Evolutionary conservation across 2,797 vertebrate species (phyloP).

Genomic region (Tolypeutes matacus): DNA sequence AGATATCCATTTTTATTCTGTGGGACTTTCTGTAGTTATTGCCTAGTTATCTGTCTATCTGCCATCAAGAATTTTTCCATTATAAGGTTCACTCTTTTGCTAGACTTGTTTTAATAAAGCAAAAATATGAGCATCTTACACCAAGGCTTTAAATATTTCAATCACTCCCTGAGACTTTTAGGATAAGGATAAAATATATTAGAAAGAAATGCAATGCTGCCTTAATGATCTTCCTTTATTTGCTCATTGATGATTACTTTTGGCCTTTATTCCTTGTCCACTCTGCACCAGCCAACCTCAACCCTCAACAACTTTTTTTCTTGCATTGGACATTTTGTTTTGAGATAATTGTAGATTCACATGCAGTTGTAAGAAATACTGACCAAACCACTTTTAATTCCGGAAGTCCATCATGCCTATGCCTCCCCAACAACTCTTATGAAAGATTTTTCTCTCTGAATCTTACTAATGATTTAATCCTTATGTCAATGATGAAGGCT

Average conservation of each 20-base stretch:
- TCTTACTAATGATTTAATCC: not conserved
- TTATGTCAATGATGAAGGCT: not conserved
- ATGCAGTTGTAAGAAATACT: not conserved
- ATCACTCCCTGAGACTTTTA: not conserved
- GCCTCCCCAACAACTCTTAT: fast-evolving
- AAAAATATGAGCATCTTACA: not conserved
- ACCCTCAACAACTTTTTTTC: not conserved
- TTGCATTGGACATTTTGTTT: not conserved
- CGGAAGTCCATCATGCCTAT: not conserved
- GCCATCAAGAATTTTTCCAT: not conserved
- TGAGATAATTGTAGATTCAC: not conserved
- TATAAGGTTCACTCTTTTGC: not conserved
- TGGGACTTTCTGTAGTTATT: not conserved
- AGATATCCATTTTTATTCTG: not conserved
- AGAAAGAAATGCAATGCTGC: slow-evolving; percentile 2
- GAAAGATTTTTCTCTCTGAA: not conserved
- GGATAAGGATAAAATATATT: not conserved
- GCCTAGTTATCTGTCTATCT: not conserved
- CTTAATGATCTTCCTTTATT: not conserved
- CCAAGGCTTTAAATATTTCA: not conserved
- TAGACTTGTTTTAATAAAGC: slow-evolving; percentile 3
- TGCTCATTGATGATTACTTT: not conserved
- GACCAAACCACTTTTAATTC: not conserved
- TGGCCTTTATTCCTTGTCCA: not conserved
- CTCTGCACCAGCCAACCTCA: not conserved